Percentiles rank a stretch among this genome's conserved stretches.
Conservation (phyloP, 2,113 vertebrate genomes). For the Cavia porcellus region DNA sequence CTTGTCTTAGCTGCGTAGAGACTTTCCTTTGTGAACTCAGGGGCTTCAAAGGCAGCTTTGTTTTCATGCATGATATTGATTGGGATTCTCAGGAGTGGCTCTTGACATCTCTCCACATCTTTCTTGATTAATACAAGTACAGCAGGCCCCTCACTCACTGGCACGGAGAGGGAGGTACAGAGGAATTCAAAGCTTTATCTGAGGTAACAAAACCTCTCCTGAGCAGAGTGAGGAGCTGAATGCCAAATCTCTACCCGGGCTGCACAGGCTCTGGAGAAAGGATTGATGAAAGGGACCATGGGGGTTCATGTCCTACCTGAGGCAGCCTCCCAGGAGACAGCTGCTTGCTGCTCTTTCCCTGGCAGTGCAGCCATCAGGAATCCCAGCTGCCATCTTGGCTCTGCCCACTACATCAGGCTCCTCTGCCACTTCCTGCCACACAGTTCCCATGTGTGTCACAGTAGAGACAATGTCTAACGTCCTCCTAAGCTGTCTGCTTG, state of each 20-base stretch:
- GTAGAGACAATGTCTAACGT: neutral
- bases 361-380: neutral
- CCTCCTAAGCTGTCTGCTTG: neutral
- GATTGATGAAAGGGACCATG: neutral
- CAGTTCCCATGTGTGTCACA: neutral
- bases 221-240: neutral
- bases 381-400: neutral
- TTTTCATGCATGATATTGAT: constrained; percentile 69
- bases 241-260: neutral
- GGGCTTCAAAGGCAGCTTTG: constrained; percentile 68
- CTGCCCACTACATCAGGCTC: rapidly evolving
- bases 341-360: neutral
- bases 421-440: neutral
- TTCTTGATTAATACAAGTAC: constrained; percentile 47
- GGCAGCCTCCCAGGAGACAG: neutral
- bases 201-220: neutral
- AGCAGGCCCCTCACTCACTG: neutral
- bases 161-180: neutral
- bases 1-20: constrained; percentile 55
- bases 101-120: constrained; percentile 68
- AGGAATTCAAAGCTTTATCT: constrained; percentile 11
- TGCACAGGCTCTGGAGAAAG: neutral
- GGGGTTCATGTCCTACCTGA: neutral
- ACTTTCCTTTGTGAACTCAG: constrained; percentile 55
- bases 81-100: constrained; percentile 48